These are phyloP conservation scores for Ascaphus truei DNA, from an alignment of 2,113 vertebrate species.

Conservation along the genomic window DNA sequence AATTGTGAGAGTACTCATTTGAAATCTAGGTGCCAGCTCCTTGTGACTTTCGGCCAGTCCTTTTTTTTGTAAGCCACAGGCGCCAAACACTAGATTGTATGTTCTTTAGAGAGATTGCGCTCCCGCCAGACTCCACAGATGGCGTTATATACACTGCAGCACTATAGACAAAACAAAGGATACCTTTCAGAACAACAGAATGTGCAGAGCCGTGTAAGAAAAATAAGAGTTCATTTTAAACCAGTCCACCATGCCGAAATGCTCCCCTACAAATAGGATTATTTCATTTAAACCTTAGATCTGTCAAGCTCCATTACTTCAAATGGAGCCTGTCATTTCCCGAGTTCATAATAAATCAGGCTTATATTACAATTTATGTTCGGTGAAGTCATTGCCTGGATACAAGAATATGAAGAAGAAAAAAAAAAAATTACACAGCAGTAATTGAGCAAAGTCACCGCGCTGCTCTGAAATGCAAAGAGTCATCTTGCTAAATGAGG, in stretches of 20 bases:
- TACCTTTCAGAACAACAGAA: neutral
- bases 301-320: conserved; percentile 67
- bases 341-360: conserved; percentile 67
- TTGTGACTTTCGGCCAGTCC: too few relatives aligned
- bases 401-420: conserved; percentile 42
- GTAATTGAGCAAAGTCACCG: conserved; percentile 72
- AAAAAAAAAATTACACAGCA: conserved; percentile 66
- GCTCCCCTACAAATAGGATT: conserved; percentile 70
- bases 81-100: too few relatives aligned
- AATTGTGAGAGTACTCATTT: too few relatives aligned
- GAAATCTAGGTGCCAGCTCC: too few relatives aligned
- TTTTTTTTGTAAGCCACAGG: too few relatives aligned
- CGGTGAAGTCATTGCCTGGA: conserved; percentile 56
- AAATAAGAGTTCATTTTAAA: conserved; percentile 63
- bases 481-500: conserved; percentile 74
- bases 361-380: conserved; percentile 62
- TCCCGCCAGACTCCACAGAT: too few relatives aligned
- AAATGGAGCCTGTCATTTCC: conserved; percentile 61
- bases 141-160: neutral
- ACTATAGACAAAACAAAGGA: neutral
- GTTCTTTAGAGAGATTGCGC: too few relatives aligned
- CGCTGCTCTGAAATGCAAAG: conserved; percentile 64
- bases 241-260: conserved; percentile 58
- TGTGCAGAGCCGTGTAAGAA: conserved; percentile 40
- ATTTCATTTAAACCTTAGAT: conserved; percentile 71